These are phyloP conservation scores for Buceros bicornis DNA, from an alignment of 2,797 vertebrate genomes.

Conservation along the genomic window DNA sequence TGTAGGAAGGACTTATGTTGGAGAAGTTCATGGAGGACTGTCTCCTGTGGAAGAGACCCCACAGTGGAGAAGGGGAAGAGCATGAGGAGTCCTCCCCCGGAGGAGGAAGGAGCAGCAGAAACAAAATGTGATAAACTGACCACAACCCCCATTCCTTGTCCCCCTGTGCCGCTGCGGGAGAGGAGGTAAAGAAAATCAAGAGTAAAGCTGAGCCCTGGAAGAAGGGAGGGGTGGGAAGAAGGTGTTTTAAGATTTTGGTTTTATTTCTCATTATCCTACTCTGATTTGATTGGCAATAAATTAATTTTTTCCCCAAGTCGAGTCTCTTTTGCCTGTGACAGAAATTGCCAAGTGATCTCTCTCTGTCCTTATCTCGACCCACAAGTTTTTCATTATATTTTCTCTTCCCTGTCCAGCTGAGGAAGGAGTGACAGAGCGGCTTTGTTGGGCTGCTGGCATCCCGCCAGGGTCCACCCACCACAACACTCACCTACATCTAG, in stretches of 20 bases:
- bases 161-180: not conserved
- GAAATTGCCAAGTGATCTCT: not conserved
- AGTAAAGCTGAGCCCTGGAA: not conserved
- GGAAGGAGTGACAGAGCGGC: not conserved
- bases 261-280: not conserved
- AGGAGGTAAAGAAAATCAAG: not conserved
- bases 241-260: not conserved
- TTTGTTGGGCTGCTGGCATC: not conserved
- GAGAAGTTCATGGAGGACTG: not conserved
- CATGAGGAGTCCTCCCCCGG: not conserved
- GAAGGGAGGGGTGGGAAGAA: not conserved
- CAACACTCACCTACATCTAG: accelerated
- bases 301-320: not conserved
- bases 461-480: not conserved
- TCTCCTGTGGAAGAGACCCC: accelerated
- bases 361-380: not conserved
- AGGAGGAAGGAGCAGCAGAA: not conserved
- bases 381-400: not conserved
- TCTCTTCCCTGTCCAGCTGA: not conserved
- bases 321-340: not conserved
- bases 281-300: not conserved
- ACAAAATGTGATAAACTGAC: not conserved
- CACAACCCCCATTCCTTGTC: not conserved
- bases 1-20: not conserved
- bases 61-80: not conserved